A percentile compares a stretch with the other conserved stretches of the same genome.
phyloP scores from a whole-genome alignment of 2,113 vertebrate genomes.

The Myocastor coypus region DNA sequence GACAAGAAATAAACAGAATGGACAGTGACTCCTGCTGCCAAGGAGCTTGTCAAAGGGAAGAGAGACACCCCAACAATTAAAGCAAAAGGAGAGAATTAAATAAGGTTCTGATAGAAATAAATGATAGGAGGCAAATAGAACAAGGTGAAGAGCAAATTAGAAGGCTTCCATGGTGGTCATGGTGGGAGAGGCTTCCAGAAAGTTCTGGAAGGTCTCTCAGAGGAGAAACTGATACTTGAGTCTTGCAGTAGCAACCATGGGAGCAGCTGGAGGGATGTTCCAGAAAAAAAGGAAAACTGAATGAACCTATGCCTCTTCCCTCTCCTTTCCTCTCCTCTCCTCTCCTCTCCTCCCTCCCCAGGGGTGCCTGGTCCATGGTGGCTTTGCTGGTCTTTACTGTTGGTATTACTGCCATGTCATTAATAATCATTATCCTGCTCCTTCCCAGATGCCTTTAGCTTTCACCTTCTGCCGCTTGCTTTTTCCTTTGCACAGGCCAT shows the following conservation, averaged over 20 bases:
- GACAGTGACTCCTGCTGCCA: not conserved
- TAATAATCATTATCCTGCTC: not conserved
- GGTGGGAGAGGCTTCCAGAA: not conserved
- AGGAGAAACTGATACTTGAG: not conserved
- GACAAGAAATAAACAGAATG: not conserved
- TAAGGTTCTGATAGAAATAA: not conserved
- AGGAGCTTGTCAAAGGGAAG: accelerated
- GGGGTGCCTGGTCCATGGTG: not conserved
- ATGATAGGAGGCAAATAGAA: not conserved
- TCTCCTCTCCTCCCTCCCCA: not conserved
- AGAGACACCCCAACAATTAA: not conserved
- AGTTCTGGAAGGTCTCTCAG: not conserved
- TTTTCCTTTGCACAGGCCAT: not conserved
- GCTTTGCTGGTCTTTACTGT: not conserved
- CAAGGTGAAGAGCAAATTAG: not conserved
- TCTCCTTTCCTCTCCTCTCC: not conserved
- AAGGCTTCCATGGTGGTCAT: not conserved
- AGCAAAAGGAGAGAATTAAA: not conserved
- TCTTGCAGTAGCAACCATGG: not conserved
- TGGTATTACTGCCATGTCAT: not conserved
- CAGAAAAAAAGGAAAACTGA: not conserved
- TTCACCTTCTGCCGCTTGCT: not conserved
- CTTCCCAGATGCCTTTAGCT: not conserved
- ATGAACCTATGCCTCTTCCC: not conserved
- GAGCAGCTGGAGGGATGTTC: not conserved